These are phyloP conservation scores for Cantharis nigra DNA, from an alignment of 2,888 invertebrate genomes.

Conservation along the genomic window DNA sequence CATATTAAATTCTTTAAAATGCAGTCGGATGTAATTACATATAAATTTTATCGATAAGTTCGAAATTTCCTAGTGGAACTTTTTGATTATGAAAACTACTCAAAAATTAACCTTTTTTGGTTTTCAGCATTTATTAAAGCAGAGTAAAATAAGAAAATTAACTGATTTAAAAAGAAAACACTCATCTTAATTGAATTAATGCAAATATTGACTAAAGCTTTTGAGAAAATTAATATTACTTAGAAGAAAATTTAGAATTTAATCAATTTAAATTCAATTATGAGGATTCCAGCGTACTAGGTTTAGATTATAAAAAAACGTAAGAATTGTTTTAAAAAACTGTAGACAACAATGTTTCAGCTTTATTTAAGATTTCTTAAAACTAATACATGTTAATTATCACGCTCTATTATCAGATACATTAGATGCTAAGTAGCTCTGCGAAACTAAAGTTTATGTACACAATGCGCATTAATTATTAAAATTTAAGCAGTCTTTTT, in stretches of 20 bases:
- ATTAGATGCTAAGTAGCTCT: constrained; percentile 25
- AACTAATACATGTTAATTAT: constrained; percentile 28
- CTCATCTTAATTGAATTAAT: background rate
- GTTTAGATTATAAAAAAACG: background rate
- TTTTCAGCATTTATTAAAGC: background rate
- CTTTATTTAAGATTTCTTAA: constrained; percentile 26
- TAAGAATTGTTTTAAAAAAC: background rate
- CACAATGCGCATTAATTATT: constrained; percentile 27
- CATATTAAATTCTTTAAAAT: background rate
- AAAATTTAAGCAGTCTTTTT: constrained; percentile 29
- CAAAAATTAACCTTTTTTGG: background rate
- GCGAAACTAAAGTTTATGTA: constrained; percentile 25
- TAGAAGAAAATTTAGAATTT: background rate
- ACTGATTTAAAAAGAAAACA: background rate
- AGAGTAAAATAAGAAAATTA: background rate
- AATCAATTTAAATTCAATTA: background rate
- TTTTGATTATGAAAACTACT: background rate
- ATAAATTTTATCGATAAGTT: background rate
- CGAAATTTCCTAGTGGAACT: background rate
- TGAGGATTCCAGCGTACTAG: background rate
- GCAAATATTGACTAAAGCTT: background rate
- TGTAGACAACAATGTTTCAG: constrained; percentile 13
- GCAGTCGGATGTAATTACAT: background rate
- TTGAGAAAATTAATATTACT: background rate
- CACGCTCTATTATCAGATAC: constrained; percentile 30